Conservation (phyloP, 1,140 invertebrate genomes). For the Diabrotica undecimpunctata region DNA sequence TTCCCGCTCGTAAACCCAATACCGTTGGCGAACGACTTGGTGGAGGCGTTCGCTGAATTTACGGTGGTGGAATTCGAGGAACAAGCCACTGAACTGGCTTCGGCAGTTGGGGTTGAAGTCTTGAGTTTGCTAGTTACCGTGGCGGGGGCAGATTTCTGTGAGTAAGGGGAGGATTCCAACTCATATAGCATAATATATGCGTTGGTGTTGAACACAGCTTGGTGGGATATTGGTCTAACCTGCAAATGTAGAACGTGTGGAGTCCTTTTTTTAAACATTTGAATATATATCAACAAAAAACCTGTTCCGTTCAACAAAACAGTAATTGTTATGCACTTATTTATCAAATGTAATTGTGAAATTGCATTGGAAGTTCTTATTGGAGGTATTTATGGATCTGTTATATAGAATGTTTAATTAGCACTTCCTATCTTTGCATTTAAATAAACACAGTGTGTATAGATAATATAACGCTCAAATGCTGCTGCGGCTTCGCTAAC, state of each 20-base stretch:
- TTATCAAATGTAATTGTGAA: too few relatives aligned
- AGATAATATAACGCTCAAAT: too few relatives aligned
- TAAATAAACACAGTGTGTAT: too few relatives aligned
- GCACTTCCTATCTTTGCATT: too few relatives aligned
- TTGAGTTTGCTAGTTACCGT: slow-evolving; percentile 41
- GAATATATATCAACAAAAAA: too few relatives aligned
- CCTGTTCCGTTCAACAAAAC: too few relatives aligned
- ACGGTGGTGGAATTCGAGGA: slow-evolving; percentile 10
- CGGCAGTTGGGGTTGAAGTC: not conserved
- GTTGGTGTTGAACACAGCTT: slow-evolving; percentile 73
- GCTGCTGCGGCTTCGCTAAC: too few relatives aligned
- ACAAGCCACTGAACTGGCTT: not conserved
- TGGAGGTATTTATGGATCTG: too few relatives aligned
- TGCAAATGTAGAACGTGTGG: slow-evolving; percentile 39
- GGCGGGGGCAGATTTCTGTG: slow-evolving; percentile 33
- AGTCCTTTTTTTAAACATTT: too few relatives aligned
- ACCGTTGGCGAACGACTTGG: slow-evolving; percentile 27
- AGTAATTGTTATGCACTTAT: too few relatives aligned
- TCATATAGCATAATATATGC: slow-evolving; percentile 91
- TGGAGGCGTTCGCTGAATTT: slow-evolving; percentile 18
- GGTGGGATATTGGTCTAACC: slow-evolving; percentile 69
- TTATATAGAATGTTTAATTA: too few relatives aligned
- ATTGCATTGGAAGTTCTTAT: too few relatives aligned
- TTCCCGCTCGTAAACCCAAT: slow-evolving; percentile 37
- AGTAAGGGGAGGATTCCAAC: slow-evolving; percentile 54